These are phyloP conservation scores for Allolobophora icterica DNA, from an alignment of 2,888 invertebrate species.

Conservation along the genomic window DNA sequence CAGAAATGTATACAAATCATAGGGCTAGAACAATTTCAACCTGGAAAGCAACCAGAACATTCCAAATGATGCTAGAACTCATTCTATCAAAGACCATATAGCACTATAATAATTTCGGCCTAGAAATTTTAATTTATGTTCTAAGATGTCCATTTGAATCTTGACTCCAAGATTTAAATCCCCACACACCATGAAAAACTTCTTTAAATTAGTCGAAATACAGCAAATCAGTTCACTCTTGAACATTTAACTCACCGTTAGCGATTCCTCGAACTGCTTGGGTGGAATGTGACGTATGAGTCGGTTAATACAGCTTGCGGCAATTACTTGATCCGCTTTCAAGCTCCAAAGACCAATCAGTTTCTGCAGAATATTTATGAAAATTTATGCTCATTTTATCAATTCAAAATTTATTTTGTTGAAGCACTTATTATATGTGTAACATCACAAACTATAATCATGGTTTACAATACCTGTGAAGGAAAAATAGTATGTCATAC, in stretches of 20 bases:
- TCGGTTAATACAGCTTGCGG: not conserved
- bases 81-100: no score
- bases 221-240: not conserved
- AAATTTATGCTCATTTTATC: not conserved
- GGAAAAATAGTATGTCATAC: no score
- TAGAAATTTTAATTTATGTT: no score
- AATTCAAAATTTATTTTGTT: not conserved
- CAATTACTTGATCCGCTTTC: not conserved
- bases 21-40: no score
- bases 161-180: not conserved
- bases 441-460: not conserved
- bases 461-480: no score
- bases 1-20: no score
- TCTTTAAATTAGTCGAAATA: not conserved
- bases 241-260: not conserved
- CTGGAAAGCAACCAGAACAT: no score
- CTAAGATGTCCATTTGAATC: not conserved
- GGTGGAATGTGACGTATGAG: not conserved
- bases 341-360: constrained; percentile 3
- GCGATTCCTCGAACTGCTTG: not conserved
- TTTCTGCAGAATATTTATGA: not conserved
- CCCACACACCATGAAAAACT: not conserved
- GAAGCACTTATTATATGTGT: not conserved
- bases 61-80: no score
- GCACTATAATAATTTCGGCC: no score